These are phyloP conservation scores for Drosophila ohnishii DNA, from an alignment of 1,140 invertebrate genomes.

Conservation along the genomic window DNA sequence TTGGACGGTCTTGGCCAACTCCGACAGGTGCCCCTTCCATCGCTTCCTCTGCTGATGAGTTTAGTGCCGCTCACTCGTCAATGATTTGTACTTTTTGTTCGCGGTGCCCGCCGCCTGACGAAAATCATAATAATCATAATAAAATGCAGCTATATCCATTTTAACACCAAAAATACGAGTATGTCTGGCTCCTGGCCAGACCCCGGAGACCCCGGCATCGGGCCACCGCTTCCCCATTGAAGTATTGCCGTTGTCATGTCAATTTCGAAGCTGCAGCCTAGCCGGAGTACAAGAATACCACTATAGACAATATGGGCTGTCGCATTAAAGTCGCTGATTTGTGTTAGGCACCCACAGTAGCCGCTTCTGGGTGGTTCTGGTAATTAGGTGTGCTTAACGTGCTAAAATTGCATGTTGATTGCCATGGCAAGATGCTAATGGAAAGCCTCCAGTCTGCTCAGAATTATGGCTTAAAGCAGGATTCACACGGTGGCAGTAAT, in stretches of 20 bases:
- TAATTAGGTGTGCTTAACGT: constrained; percentile 75
- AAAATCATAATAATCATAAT: constrained; percentile 82
- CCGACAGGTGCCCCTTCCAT: constrained; percentile 16
- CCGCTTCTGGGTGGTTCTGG: constrained; percentile 71
- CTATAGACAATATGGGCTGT: constrained; percentile 40
- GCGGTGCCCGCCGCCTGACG: constrained; percentile 55
- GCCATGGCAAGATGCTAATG: constrained; percentile 32
- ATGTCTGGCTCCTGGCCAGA: constrained; percentile 38
- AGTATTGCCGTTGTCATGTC: constrained; percentile 77
- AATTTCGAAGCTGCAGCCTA: constrained; percentile 45
- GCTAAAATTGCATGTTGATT: constrained; percentile 58
- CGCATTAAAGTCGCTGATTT: constrained; percentile 78
- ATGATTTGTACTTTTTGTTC: constrained; percentile 74
- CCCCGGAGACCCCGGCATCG: constrained; percentile 1
- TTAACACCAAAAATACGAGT: constrained; percentile 77
- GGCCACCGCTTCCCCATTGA: constrained; percentile 29
- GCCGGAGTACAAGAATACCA: constrained; percentile 11
- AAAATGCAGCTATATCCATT: constrained; percentile 80
- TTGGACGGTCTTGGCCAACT: constrained; percentile 27
- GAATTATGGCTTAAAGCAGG: not conserved
- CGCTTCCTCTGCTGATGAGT: constrained; percentile 66
- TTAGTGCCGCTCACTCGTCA: constrained; percentile 69
- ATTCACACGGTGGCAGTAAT: not conserved
- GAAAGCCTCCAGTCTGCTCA: constrained; percentile 1
- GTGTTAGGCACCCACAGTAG: constrained; percentile 67